Base-by-base conservation (phyloP, 2,113 vertebrate genomes). In the Hypomesus transpacificus region DNA sequence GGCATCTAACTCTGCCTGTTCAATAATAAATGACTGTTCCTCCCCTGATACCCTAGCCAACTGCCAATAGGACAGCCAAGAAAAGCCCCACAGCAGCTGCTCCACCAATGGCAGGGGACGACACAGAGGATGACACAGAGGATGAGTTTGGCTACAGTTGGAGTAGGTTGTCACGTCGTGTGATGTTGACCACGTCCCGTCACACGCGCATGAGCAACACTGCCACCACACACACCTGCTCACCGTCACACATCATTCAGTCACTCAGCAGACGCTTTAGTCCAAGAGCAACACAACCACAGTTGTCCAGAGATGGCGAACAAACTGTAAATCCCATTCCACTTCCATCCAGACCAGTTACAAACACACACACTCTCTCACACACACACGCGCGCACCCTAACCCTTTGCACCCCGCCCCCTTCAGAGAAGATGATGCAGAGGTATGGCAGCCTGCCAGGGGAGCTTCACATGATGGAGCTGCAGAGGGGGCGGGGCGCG, bases 371-470 rank as follows among this genome's bases (percentile, higher is more conserved):
- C 57, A 13, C 61, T 64, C 28, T 39, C 17, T 39, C 61, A 13
- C 24, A 18, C 8, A 39, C 31, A 3, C 18, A 39, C 20, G 3
- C 59, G 4, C 34, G 6, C 31, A n/a, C 34, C 20, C 34, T 20
- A 8, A 4, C 9, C 34, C 8, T 50, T n/a, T 65, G 8, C 4
- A 18, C 46, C 50, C 65, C 50, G 7, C n/a, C 58, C 80, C 53
- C 68, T 46, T 77, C 84, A 98, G 97, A 90, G 87, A 95, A 89
- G 82, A 93, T 97, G 69, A 46, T 90, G 69, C 91, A 95, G 75
- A 94, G 94, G 61, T 98, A 98, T 74, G 94, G 96, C 85, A 91
- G 88, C 85, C 90, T 98, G 28, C 82, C 90, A 0, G 97, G 96
- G 1, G 94, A 94, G 70, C 91, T 98, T 13, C 93, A 94, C 50